Base-by-base conservation (phyloP, 2,797 vertebrate genomes). In the Centroberyx gerrardi region DNA sequence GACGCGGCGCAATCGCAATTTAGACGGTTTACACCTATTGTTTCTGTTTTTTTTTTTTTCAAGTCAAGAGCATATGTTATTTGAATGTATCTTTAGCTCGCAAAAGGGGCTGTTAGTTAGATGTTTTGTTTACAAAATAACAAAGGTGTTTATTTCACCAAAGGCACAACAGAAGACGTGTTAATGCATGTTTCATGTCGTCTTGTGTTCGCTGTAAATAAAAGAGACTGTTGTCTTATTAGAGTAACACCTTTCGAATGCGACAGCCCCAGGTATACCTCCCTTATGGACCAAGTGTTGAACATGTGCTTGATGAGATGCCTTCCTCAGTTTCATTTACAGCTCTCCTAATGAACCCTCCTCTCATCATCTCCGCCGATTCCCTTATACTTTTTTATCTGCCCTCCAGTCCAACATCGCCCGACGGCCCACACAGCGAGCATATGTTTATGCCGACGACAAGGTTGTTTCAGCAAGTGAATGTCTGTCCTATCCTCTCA, bases 51-150 rank as follows among this genome's bases (percentile, higher is more conserved):
- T 64, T 73, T 58, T 62, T 51, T 68, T 71, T 48, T 51, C 27
- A 62, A 65, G 85, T 94, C 91, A 93, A 94, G 94, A 96, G 90
- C 94, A 95, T 95, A 95, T 96, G 95, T 92, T 95, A 93, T 92
- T 94, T 93, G 93, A 93, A 93, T 90, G 91, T 94, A 94, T 95
- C 93, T 95, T 94, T 93, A 93, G 90, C 93, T 92, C 74, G 82
- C 84, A 93, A 93, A 92, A 81, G 68, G 69, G 90, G 92, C 93
- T 94, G 94, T 92, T 90, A 90, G 88, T 91, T 85, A 82, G 87
- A 93, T 88, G 90, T 90, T 92, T 92, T 95, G 94, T 94, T 94
- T 94, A 94, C 93, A 94, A 94, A 95, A 95, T 92, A 90, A 88
- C 90, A 91, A 93, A 94, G 91, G 90, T 92, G 92, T 94, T 94